Percentiles rank a stretch among this genome's conserved stretches.
Evolutionary conservation across 1,140 invertebrate genomes (phyloP).

Genomic region (Panagrolaimus sp.): DNA sequence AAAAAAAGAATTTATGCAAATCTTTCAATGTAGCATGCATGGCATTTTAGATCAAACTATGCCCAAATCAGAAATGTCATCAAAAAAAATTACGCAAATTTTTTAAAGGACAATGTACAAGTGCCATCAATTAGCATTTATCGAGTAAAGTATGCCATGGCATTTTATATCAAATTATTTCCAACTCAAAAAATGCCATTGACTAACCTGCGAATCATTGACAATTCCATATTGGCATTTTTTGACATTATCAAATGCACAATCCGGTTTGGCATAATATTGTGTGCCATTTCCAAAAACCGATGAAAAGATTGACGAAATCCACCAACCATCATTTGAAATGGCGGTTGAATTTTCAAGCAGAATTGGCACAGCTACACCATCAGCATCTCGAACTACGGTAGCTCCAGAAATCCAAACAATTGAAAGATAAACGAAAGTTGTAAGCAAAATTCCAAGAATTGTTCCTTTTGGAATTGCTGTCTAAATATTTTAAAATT

Average conservation of each 20-base stretch:
- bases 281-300: neutral
- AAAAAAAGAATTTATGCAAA: constrained; percentile 30
- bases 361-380: constrained; percentile 17
- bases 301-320: constrained; percentile 1
- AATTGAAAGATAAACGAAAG: constrained; percentile 60
- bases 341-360: neutral
- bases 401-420: constrained; percentile 60
- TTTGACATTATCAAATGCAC: constrained; percentile 33
- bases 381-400: constrained; percentile 48
- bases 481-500: constrained; percentile 39
- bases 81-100: too few species aligned
- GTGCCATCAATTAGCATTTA: too few species aligned
- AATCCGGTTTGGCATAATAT: constrained; percentile 30
- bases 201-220: constrained; percentile 63
- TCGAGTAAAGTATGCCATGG: too few species aligned
- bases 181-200: too few species aligned
- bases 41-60: too few species aligned
- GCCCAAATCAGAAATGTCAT: too few species aligned
- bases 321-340: neutral
- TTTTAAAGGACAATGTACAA: too few species aligned
- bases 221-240: constrained; percentile 70
- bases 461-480: constrained; percentile 64
- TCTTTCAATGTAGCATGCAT: too few species aligned
- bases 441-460: constrained; percentile 61
- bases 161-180: too few species aligned